phyloP scores from a whole-genome alignment of 2,888 invertebrate species.

The Eulithis prunata region DNA sequence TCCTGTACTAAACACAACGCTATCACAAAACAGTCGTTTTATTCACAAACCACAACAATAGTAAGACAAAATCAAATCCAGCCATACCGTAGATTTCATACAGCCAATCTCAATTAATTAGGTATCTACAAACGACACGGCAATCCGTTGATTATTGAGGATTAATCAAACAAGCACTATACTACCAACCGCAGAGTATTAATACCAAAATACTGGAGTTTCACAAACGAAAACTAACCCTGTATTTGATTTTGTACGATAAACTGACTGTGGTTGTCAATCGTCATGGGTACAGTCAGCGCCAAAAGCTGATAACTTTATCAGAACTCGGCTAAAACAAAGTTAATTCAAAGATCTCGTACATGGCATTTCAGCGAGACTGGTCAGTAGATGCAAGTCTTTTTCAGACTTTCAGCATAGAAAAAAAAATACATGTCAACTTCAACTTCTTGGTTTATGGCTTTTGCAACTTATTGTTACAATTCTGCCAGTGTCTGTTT shows the following conservation, averaged over 20 bases:
- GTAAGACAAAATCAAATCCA: conserved; percentile 5
- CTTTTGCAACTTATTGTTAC: too few species aligned
- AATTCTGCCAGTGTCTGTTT: too few species aligned
- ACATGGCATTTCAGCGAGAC: too few species aligned
- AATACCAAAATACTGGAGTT: background rate
- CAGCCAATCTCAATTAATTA: conserved; percentile 24
- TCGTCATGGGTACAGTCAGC: background rate
- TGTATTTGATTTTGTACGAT: background rate
- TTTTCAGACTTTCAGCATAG: too few species aligned
- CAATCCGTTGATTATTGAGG: conserved; percentile 24
- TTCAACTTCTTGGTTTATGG: too few species aligned
- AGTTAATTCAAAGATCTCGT: too few species aligned
- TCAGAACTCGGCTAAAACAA: too few species aligned
- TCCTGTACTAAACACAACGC: too few species aligned
- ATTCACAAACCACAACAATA: conserved; percentile 6
- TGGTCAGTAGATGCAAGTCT: too few species aligned
- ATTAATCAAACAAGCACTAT: conserved; percentile 22
- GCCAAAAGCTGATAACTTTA: too few species aligned
- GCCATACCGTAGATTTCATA: conserved; percentile 3
- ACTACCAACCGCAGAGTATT: conserved; percentile 5
- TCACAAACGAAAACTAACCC: background rate
- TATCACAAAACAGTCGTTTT: too few species aligned
- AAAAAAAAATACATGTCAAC: too few species aligned
- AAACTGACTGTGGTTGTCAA: conserved; percentile 1
- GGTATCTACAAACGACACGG: conserved; percentile 23